Evolutionary conservation across 2,888 invertebrate genomes (phyloP).

Genomic region (Euzetes globulus): DNA sequence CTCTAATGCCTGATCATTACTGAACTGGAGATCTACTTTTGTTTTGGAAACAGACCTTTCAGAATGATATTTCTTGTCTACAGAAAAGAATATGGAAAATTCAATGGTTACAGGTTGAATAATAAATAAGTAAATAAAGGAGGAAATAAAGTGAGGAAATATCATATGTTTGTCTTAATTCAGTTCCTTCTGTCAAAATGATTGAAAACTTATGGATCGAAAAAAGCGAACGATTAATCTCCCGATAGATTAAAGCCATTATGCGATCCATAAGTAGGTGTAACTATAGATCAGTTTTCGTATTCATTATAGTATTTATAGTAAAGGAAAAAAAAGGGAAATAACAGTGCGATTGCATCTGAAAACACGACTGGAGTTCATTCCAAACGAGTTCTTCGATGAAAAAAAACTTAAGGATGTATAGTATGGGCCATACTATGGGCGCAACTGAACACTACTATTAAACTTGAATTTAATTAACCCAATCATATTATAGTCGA

Average conservation of each 20-base stretch:
- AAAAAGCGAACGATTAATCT: background rate
- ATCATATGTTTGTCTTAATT: background rate
- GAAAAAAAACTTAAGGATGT: background rate
- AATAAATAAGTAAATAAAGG: background rate
- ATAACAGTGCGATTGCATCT: background rate
- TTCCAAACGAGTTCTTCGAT: background rate
- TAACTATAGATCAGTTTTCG: slow-evolving; percentile 1
- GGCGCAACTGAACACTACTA: slow-evolving; percentile 23
- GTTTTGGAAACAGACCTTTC: background rate
- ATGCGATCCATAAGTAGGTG: background rate
- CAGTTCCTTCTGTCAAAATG: slow-evolving; percentile 1
- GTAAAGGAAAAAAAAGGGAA: background rate
- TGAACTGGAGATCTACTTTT: background rate
- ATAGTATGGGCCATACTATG: background rate
- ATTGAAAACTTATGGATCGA: background rate
- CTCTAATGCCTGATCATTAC: background rate
- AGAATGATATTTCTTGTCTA: background rate
- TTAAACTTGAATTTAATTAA: slow-evolving; percentile 23
- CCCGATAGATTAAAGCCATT: background rate
- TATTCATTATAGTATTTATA: slow-evolving; percentile 5
- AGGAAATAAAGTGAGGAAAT: background rate
- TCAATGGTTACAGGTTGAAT: background rate
- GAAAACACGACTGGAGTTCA: background rate
- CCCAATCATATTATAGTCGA: background rate
- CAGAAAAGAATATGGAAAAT: background rate